phyloP scores from a whole-genome alignment of 2,888 invertebrate species.

The Nomada ruficornis region DNA sequence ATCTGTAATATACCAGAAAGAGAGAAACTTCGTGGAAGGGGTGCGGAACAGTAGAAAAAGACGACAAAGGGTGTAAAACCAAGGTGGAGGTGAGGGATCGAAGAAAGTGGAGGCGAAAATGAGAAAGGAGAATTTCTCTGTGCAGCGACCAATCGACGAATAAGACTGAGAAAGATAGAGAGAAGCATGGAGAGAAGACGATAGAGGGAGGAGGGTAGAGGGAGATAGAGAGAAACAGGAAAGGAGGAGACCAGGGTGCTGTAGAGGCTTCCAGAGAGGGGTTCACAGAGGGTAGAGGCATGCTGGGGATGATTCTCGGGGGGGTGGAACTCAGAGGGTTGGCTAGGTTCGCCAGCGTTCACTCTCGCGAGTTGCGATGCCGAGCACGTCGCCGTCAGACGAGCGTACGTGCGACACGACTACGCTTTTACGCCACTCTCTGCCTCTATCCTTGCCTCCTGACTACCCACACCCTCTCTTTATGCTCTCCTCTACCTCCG shows the following conservation, averaged over 20 bases:
- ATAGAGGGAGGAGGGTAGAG: background rate
- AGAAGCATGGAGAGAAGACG: background rate
- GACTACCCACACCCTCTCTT: conserved; percentile 56
- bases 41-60: conserved; percentile 1
- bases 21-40: background rate
- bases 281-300: conserved; percentile 53
- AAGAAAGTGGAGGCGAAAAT: conserved; percentile 41
- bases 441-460: conserved; percentile 68
- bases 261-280: conserved; percentile 67
- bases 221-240: conserved; percentile 30
- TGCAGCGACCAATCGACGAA: conserved; percentile 1
- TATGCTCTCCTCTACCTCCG: conserved; percentile 43
- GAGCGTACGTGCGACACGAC: conserved; percentile 84
- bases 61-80: background rate
- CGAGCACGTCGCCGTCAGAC: conserved; percentile 83
- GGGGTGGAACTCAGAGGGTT: conserved; percentile 74
- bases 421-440: conserved; percentile 83
- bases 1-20: background rate
- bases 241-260: conserved; percentile 55
- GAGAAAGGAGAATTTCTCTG: conserved; percentile 28
- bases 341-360: conserved; percentile 71
- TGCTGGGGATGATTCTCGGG: conserved; percentile 68
- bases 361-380: conserved; percentile 77
- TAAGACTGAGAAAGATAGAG: background rate
- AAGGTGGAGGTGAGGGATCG: background rate